Percentiles rank a stretch among this genome's conserved stretches.
Evolutionary conservation across 2,888 invertebrate genomes (phyloP).

Genomic region (Pherbina coryleti): DNA sequence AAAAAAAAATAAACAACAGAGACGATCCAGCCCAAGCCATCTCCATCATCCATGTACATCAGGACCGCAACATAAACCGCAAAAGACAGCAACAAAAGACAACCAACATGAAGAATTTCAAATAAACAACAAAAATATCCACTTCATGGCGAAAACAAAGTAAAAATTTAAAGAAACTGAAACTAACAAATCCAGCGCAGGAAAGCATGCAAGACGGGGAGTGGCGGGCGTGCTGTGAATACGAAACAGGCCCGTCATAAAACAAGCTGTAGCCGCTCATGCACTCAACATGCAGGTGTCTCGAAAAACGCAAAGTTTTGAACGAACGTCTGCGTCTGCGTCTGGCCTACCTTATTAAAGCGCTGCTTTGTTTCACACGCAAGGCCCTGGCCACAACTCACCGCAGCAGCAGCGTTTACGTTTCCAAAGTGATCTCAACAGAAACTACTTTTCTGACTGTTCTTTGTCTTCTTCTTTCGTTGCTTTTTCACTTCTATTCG

Average conservation of each 20-base stretch:
- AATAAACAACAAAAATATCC: background rate
- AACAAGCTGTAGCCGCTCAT: conserved; percentile 12
- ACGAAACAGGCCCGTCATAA: background rate
- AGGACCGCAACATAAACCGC: conserved; percentile 1
- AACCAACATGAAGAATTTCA: background rate
- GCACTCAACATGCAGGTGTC: conserved; percentile 37
- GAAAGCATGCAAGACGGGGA: background rate
- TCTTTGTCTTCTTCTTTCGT: too few species aligned
- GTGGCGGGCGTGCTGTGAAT: background rate
- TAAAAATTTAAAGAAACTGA: conserved; percentile 37
- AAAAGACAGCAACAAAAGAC: background rate
- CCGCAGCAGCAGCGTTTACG: background rate
- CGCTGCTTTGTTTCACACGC: conserved; percentile 6
- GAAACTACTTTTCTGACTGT: background rate
- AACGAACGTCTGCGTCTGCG: conserved; percentile 17
- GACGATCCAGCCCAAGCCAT: conserved; percentile 15
- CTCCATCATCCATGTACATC: conserved; percentile 22
- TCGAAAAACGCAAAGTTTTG: background rate
- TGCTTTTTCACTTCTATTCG: too few species aligned
- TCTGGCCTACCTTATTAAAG: background rate
- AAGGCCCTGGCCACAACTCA: background rate
- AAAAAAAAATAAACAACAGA: background rate
- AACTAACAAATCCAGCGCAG: conserved; percentile 9
- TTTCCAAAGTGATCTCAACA: background rate
- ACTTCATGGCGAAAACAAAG: background rate